A percentile compares a stretch with the other conserved stretches of the same genome.
Conservation (phyloP, 2,888 invertebrate genomes). For the Andrena flavipes region DNA sequence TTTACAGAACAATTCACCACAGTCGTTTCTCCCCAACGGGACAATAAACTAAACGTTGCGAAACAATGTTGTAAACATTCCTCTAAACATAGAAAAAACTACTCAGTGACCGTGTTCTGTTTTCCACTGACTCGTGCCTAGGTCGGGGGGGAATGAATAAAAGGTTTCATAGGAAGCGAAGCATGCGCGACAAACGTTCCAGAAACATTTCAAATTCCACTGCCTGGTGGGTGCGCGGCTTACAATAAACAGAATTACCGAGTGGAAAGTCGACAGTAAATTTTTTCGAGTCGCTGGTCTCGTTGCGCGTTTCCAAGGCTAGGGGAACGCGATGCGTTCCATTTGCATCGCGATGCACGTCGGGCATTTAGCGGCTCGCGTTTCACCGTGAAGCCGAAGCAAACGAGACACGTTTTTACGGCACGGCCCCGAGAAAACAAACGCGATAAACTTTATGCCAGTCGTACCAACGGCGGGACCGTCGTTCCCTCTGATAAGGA, state of each 20-base stretch:
- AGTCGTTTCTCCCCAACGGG: neutral
- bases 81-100: neutral
- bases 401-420: slow-evolving; percentile 18
- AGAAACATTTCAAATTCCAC: slow-evolving; percentile 1
- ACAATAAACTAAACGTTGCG: neutral
- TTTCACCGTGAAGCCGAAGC: slow-evolving; percentile 23
- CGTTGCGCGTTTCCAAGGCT: slow-evolving; percentile 11
- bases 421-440: slow-evolving; percentile 21
- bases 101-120: too few relatives aligned
- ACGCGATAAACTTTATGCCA: slow-evolving; percentile 41
- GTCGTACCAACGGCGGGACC: neutral
- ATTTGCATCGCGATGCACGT: slow-evolving; percentile 12
- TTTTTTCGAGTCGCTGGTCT: slow-evolving; percentile 7
- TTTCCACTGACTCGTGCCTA: neutral
- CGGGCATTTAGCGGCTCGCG: slow-evolving; percentile 32
- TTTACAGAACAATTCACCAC: neutral
- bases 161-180: neutral
- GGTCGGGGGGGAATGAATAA: neutral
- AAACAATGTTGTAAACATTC: neutral
- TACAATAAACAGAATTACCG: slow-evolving; percentile 27
- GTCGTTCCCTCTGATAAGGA: slow-evolving; percentile 28
- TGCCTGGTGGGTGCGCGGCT: neutral
- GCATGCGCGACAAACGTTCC: slow-evolving; percentile 1
- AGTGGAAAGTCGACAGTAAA: slow-evolving; percentile 21
- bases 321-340: slow-evolving; percentile 4